Evolutionary conservation across 2,888 invertebrate genomes (phyloP), one percentile per base, ranked within the genome.

Genomic region (Rapana venosa): DNA sequence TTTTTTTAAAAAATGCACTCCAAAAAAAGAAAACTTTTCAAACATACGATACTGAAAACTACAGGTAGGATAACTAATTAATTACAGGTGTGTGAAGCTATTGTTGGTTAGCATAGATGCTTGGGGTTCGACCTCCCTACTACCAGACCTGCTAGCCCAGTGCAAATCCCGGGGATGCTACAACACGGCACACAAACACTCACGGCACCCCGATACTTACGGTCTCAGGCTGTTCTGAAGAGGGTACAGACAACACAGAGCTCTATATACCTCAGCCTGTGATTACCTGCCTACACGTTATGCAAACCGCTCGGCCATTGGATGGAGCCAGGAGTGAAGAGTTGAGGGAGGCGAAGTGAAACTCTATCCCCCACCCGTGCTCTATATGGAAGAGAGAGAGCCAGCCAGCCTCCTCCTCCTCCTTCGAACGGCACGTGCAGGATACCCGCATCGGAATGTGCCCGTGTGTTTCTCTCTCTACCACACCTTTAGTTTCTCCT

Each of bases 211-310:
- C 1, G 84, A 88, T 91, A 91, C 91, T 91, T 91, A 91, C 91
- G 91, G 83, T 91, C 90, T 83, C 88, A 61, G 87, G 90, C 90
- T 91, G 91, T 87, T 91, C 91, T 90, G 88, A 22, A 36, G 77
- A 36, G 36, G 58, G 32, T 32, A 32, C 26, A 2, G 32, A n/a
- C 17, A 84, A 26, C 15, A 32, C 77, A 61, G n/a, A 36, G 36
- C 15, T 85, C 90, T 91, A 90, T 91, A 91, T 90, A 90, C 90
- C 87, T 87, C 81, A 32, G 30, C 87, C 35, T n/a, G 84, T 20
- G 13, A 84, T 56, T 74, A 70, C 47, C 89, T 84, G 74, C 87
- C 74, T n/a, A 20, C 77, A 26, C 86, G 74, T 91, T 90, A 91
- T 91, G 91, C 87, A 91, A 89, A 89, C 32, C 22, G 35, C 47